phyloP scores from a whole-genome alignment of 2,113 vertebrate genomes.

The Taxidea taxus region DNA sequence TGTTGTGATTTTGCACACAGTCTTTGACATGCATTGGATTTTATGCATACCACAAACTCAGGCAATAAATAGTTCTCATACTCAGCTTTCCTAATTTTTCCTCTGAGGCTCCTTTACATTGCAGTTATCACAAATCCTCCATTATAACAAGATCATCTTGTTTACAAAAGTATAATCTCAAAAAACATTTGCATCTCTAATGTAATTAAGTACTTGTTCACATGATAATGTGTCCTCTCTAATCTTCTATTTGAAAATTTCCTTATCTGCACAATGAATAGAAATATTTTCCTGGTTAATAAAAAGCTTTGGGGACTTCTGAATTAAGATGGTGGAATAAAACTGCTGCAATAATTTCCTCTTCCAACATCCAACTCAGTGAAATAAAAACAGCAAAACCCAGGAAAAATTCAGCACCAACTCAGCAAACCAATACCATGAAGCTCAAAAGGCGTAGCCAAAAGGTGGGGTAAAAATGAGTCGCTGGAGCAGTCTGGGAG shows the following conservation, averaged over 20 bases:
- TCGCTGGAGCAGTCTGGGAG: not conserved
- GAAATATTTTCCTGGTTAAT: slow-evolving; percentile 70
- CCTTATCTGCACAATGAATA: slow-evolving; percentile 58
- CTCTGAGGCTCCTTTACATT: slow-evolving; percentile 69
- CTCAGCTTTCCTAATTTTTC: slow-evolving; percentile 72
- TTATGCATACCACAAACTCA: slow-evolving; percentile 62
- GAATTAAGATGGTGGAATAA: not conserved
- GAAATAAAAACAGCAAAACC: not conserved
- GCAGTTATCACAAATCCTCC: slow-evolving; percentile 77
- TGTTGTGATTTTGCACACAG: not conserved
- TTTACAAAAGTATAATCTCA: slow-evolving; percentile 81
- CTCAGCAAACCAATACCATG: not conserved
- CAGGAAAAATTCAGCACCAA: not conserved
- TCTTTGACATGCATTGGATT: slow-evolving; percentile 52
- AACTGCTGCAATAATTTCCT: not conserved
- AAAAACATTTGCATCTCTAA: slow-evolving; percentile 83
- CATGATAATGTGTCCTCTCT: slow-evolving; percentile 73
- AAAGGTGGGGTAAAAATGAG: not conserved
- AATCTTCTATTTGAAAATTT: slow-evolving; percentile 79
- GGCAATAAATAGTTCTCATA: slow-evolving; percentile 23
- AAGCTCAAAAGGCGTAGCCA: not conserved
- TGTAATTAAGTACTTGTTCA: slow-evolving; percentile 82
- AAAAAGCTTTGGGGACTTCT: slow-evolving; percentile 52
- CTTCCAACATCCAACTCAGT: not conserved
- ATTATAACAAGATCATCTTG: slow-evolving; percentile 80